These are phyloP conservation scores for Phataginus tetradactyla DNA, from an alignment of 2,797 vertebrate genomes.

Conservation along the genomic window DNA sequence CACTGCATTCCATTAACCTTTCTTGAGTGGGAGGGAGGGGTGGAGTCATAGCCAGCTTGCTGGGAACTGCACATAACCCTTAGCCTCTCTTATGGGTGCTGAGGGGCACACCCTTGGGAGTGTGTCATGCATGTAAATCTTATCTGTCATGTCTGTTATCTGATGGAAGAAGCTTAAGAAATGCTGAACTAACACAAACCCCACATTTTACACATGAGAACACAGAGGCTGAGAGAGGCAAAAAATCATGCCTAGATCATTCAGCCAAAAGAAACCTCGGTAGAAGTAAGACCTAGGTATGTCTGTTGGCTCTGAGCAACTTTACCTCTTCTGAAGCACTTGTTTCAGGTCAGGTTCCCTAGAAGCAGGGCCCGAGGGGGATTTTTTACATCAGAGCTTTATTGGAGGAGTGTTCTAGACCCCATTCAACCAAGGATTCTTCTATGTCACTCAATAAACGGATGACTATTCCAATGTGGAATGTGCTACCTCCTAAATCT, in stretches of 20 bases:
- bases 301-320: background rate
- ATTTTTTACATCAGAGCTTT: background rate
- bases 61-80: background rate
- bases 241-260: background rate
- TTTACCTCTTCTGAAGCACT: background rate
- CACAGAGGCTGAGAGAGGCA: background rate
- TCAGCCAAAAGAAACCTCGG: background rate
- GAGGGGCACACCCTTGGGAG: slow-evolving; percentile 49
- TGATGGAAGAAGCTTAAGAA: slow-evolving; percentile 60
- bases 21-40: background rate
- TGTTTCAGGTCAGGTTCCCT: background rate
- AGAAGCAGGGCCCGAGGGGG: background rate
- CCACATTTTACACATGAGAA: slow-evolving; percentile 18
- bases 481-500: background rate
- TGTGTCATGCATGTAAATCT: slow-evolving; percentile 57
- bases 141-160: slow-evolving; percentile 64
- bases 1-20: background rate
- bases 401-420: background rate
- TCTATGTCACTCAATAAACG: background rate
- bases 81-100: background rate
- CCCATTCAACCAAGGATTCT: background rate
- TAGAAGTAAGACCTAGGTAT: background rate
- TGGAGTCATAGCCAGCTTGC: background rate
- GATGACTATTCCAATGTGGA: background rate
- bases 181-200: slow-evolving; percentile 44